These are phyloP conservation scores for Xylota sylvarum DNA, from an alignment of 2,888 invertebrate species.

Conservation along the genomic window DNA sequence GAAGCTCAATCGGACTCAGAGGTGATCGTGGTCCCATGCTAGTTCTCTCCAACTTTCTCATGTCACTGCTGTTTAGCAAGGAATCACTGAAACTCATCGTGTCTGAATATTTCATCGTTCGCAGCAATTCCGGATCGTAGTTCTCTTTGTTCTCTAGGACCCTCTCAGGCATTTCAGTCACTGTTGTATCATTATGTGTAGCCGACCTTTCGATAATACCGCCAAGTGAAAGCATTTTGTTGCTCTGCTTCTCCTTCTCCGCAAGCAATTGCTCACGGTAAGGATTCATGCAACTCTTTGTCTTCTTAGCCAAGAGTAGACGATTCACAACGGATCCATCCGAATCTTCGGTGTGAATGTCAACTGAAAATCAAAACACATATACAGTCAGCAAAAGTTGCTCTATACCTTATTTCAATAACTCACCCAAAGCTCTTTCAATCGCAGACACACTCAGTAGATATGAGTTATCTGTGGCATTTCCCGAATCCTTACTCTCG, in stretches of 20 bases:
- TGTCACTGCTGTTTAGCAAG: conserved; percentile 81
- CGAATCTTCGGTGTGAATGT: conserved; percentile 81
- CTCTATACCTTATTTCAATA: not conserved
- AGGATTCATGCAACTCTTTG: conserved; percentile 59
- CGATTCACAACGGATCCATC: conserved; percentile 79
- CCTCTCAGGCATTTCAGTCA: conserved; percentile 23
- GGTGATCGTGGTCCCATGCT: conserved; percentile 79
- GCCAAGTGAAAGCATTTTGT: conserved; percentile 26
- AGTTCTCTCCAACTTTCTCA: conserved; percentile 79
- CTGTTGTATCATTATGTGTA: not conserved
- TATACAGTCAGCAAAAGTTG: not conserved
- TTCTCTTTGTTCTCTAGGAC: conserved; percentile 81
- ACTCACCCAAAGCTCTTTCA: conserved; percentile 82
- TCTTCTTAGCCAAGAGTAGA: conserved; percentile 77
- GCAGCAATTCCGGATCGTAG: conserved; percentile 75
- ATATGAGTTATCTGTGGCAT: conserved; percentile 80
- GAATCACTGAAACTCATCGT: conserved; percentile 83
- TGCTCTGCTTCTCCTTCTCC: conserved; percentile 8
- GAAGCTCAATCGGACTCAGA: conserved; percentile 80
- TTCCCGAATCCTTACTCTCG: conserved; percentile 79
- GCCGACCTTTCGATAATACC: conserved; percentile 36
- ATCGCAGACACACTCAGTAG: conserved; percentile 83
- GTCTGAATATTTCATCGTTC: conserved; percentile 78
- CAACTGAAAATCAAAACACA: conserved; percentile 77
- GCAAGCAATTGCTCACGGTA: conserved; percentile 33